Evolutionary conservation across 2,113 vertebrate species (phyloP), one percentile per base, ranked within the genome.

Genomic region (Oncorhynchus mykiss): DNA sequence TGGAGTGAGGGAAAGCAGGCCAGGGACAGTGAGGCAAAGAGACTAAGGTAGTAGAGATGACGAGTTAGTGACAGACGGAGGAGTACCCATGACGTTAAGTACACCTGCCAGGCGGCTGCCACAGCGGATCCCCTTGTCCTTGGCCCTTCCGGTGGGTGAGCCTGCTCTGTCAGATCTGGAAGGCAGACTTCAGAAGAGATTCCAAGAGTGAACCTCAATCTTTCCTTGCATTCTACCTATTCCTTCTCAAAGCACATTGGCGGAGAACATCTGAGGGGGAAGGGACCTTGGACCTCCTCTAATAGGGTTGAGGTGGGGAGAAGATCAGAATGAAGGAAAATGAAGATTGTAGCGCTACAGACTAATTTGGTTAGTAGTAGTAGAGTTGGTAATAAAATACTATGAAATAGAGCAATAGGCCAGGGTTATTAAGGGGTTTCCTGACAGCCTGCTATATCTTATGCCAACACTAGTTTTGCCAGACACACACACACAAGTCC

Each of bases 11-110:
- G n/a, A 69, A 2, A 12, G 13, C 14, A 5, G 20, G 67, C 29
- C n/a, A 68, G 29, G 29, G 67, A 68, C 9, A 68, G 18, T 20
- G 51, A 31, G 31, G 78, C 24, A 34, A 20, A 70, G 4, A 57
- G 4, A 62, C 27, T 2, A 49, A 54, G 54, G 78, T 34, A 67
- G 39, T 45, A 45, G 39, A 2, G 6, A 25, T 27, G 5, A 64
- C 48, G 34, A 34, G 2, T 70, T 66, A 75, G n/a, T 16, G 12
- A 75, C 86, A 90, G 84, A 82, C 78, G 87, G 84, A 27, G 34
- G 69, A n/a, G 71, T 51, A 74, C 71, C 45, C 20, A 4, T 73
- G 74, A 74, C 20, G 0, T 22, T n/a, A 1, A 1, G 11, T 59
- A 66, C 84, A 81, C 78, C 81, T 85, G 84, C 7, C 24, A 60